phyloP scores from a whole-genome alignment of 2,797 vertebrate genomes.

The Tenualosa thibaudeaui region DNA sequence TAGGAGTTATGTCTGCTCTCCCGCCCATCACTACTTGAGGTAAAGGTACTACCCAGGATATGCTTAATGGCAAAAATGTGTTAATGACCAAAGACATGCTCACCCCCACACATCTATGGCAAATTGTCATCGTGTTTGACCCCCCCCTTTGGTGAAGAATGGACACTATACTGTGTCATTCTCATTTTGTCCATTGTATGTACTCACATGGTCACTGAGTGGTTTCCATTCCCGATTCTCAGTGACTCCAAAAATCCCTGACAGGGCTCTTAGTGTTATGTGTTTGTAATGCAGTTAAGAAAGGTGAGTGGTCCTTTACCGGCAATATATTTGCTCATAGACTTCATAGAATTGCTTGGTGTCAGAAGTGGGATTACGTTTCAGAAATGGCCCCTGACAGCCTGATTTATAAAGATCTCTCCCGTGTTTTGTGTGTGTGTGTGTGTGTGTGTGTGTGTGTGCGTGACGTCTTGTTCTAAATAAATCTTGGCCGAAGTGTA shows the following conservation, averaged over 20 bases:
- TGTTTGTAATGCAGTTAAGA: not conserved
- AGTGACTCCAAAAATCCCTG: slow-evolving; percentile 2
- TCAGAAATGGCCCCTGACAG: slow-evolving; percentile 11
- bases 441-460: not conserved
- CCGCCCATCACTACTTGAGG: slow-evolving; percentile 76
- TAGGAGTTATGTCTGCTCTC: slow-evolving; percentile 78
- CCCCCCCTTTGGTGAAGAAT: not conserved
- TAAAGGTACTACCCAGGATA: slow-evolving; percentile 62
- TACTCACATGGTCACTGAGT: slow-evolving; percentile 11
- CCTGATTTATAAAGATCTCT: slow-evolving; percentile 22
- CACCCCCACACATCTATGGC: not conserved
- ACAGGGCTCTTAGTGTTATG: slow-evolving; percentile 5
- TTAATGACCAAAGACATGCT: slow-evolving; percentile 17
- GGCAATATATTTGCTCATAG: not conserved
- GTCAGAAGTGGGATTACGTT: slow-evolving; percentile 16
- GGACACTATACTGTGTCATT: not conserved
- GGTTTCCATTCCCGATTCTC: not conserved
- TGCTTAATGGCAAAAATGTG: slow-evolving; percentile 41
- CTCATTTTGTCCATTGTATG: slow-evolving; percentile 13
- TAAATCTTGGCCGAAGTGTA: not conserved
- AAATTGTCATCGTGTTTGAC: not conserved
- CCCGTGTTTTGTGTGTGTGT: not conserved
- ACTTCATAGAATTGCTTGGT: slow-evolving; percentile 1
- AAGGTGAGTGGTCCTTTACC: slow-evolving; percentile 16
- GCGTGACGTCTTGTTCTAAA: slow-evolving; percentile 24